Percentiles rank a stretch among this genome's conserved stretches.
phyloP scores from a whole-genome alignment of 2,888 invertebrate species.

The Thymelicus sylvestris region DNA sequence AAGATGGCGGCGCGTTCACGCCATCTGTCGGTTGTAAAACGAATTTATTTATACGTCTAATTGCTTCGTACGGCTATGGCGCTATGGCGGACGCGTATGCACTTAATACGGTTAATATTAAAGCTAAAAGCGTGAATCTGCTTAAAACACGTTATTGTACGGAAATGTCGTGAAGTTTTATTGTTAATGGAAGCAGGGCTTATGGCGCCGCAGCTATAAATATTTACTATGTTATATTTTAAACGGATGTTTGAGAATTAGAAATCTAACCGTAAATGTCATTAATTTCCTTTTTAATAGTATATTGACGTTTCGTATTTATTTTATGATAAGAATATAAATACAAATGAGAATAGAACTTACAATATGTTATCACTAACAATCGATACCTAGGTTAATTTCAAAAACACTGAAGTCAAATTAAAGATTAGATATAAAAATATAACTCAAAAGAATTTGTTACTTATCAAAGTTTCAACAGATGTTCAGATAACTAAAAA shows the following conservation, averaged over 20 bases:
- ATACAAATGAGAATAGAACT: no score
- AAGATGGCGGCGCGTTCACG: slow-evolving; percentile 72
- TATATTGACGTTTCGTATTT: no score
- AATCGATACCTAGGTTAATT: no score
- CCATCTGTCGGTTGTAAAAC: slow-evolving; percentile 78
- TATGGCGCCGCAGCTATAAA: slow-evolving; percentile 50
- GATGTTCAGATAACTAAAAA: no score
- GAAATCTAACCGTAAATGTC: not conserved
- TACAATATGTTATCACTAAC: no score
- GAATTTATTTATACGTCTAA: slow-evolving; percentile 83
- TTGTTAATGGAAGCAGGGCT: slow-evolving; percentile 49
- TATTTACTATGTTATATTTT: slow-evolving; percentile 21
- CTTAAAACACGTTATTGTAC: slow-evolving; percentile 69
- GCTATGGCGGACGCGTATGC: slow-evolving; percentile 73
- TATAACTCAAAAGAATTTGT: no score
- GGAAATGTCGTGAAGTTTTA: slow-evolving; percentile 70
- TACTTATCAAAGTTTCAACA: no score
- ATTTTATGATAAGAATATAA: no score
- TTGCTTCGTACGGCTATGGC: slow-evolving; percentile 70
- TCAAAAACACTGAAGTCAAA: no score
- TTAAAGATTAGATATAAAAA: no score
- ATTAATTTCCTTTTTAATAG: not conserved
- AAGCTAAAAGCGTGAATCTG: slow-evolving; percentile 69
- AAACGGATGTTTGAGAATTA: not conserved
- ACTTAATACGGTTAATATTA: slow-evolving; percentile 78